Evolutionary conservation across 1,140 invertebrate species (phyloP).

Genomic region (Calephelis virginiensis): DNA sequence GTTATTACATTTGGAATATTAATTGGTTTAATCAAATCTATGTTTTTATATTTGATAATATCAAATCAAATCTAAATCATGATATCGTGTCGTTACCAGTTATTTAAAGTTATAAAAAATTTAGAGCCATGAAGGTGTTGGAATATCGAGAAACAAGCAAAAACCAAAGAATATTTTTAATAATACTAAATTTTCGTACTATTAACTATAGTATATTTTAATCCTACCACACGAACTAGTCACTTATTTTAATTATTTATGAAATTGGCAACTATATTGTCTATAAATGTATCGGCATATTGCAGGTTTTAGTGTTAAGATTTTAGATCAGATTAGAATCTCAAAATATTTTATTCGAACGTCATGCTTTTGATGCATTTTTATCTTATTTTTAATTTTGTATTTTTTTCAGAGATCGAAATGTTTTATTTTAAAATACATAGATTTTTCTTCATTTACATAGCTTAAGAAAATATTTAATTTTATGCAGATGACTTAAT

Average conservation of each 20-base stretch:
- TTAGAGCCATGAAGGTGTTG: too few species aligned
- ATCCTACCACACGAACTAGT: slow-evolving; percentile 57
- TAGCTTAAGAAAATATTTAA: too few species aligned
- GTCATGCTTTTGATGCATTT: slow-evolving; percentile 27
- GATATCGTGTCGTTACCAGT: too few species aligned
- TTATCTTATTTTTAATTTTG: slow-evolving; percentile 26
- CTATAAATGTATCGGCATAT: slow-evolving; percentile 41
- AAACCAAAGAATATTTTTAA: not conserved
- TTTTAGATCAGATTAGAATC: slow-evolving; percentile 61
- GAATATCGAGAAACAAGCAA: not conserved
- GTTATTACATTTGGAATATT: too few species aligned
- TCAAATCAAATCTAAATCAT: too few species aligned
- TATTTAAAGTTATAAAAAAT: too few species aligned
- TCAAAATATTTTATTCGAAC: slow-evolving; percentile 48
- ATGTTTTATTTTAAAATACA: not conserved
- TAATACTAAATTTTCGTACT: not conserved
- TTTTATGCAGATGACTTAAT: too few species aligned
- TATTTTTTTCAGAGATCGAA: slow-evolving; percentile 3
- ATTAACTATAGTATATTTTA: slow-evolving; percentile 58
- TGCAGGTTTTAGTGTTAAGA: slow-evolving; percentile 51
- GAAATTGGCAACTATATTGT: slow-evolving; percentile 23
- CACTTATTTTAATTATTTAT: slow-evolving; percentile 39
- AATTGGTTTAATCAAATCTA: too few species aligned
- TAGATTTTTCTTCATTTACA: not conserved
- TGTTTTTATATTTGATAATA: too few species aligned